These are phyloP conservation scores for Andricus grossulariae DNA, from an alignment of 1,140 invertebrate genomes.

Conservation along the genomic window DNA sequence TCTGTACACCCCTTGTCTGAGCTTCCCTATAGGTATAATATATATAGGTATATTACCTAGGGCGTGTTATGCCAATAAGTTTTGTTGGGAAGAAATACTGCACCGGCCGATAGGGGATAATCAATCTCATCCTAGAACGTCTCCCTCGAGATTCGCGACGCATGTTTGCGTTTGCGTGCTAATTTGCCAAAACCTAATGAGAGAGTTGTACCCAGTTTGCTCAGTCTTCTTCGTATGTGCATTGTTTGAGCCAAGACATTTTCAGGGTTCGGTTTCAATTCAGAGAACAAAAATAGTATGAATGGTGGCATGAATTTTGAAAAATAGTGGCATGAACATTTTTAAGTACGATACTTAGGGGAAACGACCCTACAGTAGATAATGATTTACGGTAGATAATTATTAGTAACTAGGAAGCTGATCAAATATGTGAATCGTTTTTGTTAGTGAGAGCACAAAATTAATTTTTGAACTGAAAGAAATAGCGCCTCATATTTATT, in stretches of 20 bases:
- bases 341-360: no score
- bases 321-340: no score
- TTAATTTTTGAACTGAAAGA: no score
- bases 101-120: constrained; percentile 72
- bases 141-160: constrained; percentile 55
- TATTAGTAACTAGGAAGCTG: no score
- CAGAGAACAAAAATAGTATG: no score
- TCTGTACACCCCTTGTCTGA: constrained; percentile 35
- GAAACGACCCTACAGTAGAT: no score
- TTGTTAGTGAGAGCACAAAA: no score
- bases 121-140: constrained; percentile 67
- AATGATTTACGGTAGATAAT: no score
- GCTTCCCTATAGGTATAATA: constrained; percentile 37
- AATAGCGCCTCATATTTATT: no score
- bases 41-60: constrained; percentile 57
- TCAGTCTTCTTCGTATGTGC: constrained; percentile 42
- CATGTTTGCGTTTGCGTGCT: constrained; percentile 68
- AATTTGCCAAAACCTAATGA: constrained; percentile 71
- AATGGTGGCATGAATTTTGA: no score
- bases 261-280: neutral
- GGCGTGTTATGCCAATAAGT: constrained; percentile 57
- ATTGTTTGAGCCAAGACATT: neutral
- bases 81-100: constrained; percentile 60
- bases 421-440: no score
- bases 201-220: constrained; percentile 55